Base-by-base conservation (phyloP, 2,113 vertebrate genomes). In the Montifringilla adamsi region DNA sequence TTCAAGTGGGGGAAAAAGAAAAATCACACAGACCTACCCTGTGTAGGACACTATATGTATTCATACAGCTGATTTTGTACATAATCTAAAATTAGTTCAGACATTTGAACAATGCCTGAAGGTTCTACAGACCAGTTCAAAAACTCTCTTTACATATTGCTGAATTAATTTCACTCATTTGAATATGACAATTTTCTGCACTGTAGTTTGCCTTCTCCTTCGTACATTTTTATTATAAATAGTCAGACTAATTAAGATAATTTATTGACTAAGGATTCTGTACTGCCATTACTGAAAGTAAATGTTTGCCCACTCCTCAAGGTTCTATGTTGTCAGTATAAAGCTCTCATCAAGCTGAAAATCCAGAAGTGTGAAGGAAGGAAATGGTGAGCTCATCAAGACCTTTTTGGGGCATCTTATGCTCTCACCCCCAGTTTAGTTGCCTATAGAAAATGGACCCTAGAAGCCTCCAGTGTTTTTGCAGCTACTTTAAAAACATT, bases 111-210 rank as follows among this genome's bases (percentile, higher is more conserved):
- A 86, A 43, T 22, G 58, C 77, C 58, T 87, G 78, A 88, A 91
- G 79, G 63, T 77, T 89, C 90, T 77, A 56, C 35, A 85, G 82
- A 60, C 55, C 74, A 87, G 26, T 76, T 68, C 41, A 73, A 82
- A 86, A 95, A 30, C 31, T 80, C 27, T 30, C 60, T 87, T 90
- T 78, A 52, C 41, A 37, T 89, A 69, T 69, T 44, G 52, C 58
- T 76, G 56, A 94, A 93, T 90, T 62, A 49, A 73, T 88, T 94
- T 92, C 14, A 75, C 33, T 83, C 11, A n/a, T 70, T 77, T 89
- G 62, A 93, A 84, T 80, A 79, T 50, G 24, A 60, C 10, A 75
- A 37, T 70, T 87, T 84, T 44, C 46, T 58, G 52, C 7, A 5
- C 16, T 56, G 13, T 41, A 49, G 60, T 88, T 80, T 80, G 28